phyloP scores from a whole-genome alignment of 2,113 vertebrate species.

The Oreochromis spilurus region DNA sequence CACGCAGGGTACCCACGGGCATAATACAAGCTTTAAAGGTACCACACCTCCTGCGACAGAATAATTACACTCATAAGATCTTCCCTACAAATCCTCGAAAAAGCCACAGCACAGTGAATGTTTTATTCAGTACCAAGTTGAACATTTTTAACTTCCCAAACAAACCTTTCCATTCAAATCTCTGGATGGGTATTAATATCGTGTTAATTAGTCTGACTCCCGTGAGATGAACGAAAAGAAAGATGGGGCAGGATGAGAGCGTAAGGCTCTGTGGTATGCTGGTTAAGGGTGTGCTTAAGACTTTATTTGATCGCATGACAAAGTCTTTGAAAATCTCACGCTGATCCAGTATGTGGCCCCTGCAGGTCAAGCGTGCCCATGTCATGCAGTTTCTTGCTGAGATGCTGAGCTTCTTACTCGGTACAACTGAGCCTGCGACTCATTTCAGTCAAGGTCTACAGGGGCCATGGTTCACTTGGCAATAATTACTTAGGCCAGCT shows the following conservation, averaged over 20 bases:
- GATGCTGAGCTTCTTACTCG: slow-evolving; percentile 1
- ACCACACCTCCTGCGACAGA: background rate
- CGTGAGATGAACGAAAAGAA: background rate
- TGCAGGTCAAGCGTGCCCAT: background rate
- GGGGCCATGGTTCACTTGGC: slow-evolving; percentile 53
- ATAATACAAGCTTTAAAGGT: background rate
- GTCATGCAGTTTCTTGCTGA: background rate
- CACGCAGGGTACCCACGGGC: background rate
- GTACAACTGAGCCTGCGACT: slow-evolving; percentile 4
- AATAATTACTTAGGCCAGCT: slow-evolving; percentile 53
- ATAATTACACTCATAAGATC: slow-evolving; percentile 24
- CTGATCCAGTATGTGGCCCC: background rate
- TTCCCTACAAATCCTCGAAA: slow-evolving; percentile 4
- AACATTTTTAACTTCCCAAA: background rate
- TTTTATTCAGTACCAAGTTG: background rate
- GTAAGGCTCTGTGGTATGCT: background rate
- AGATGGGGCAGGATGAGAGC: background rate
- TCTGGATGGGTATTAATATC: background rate
- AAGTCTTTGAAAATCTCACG: slow-evolving; percentile 4
- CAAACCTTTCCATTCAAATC: background rate
- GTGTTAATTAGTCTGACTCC: slow-evolving; percentile 12
- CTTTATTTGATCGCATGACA: background rate
- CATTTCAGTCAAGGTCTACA: slow-evolving; percentile 36
- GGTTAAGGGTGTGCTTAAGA: background rate
- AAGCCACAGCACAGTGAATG: background rate